Base-by-base conservation (phyloP, 2,113 vertebrate species). In the Poeciliopsis prolifica region DNA sequence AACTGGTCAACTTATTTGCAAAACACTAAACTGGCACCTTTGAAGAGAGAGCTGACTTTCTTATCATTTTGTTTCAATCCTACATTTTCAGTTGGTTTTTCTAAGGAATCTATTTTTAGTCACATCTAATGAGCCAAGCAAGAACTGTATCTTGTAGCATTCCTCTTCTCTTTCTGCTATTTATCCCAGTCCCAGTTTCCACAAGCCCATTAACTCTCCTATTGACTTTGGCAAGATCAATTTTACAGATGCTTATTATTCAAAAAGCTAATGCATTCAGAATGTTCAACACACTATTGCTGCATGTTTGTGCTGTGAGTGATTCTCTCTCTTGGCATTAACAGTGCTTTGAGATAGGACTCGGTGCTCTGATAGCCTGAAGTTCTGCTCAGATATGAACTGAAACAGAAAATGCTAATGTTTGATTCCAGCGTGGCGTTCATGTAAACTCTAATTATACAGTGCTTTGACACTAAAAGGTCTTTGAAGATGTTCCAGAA, bases 261-360 rank as follows among this genome's bases (percentile, higher is more conserved):
- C 74, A 74, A 80, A 81, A 83, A 68, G 77, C 74, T 78, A 80
- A 87, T 83, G 74, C 3, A 10, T 78, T 83, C 68, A 70, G 65
- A 75, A 51, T 73, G 65, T 86, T 84, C 73, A 66, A 77, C 70
- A 68, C 37, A 44, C 22, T 44, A 17, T 63, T 68, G 65, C 70
- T 58, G 72, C 33, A 30, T 33, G n/a, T 30, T 72, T 69, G 63
- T 75, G 80, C 63, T 35, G 66, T 67, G 70, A 73, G 68, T 62
- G 31, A 48, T 28, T 54, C 75, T 58, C 51, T 37, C 35, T 37
- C 35, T 37, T 10, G 51, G 51, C 51, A 58, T 2, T 58, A 58
- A n/a, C 9, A 10, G 22, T n/a, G 51, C 51, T 58, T 58, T 58
- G 22, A 9, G 22, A 58, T n/a, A n/a, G 8, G 51, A 8, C n/a